phyloP scores from a whole-genome alignment of 2,113 vertebrate genomes.

The Scolopax mira region DNA sequence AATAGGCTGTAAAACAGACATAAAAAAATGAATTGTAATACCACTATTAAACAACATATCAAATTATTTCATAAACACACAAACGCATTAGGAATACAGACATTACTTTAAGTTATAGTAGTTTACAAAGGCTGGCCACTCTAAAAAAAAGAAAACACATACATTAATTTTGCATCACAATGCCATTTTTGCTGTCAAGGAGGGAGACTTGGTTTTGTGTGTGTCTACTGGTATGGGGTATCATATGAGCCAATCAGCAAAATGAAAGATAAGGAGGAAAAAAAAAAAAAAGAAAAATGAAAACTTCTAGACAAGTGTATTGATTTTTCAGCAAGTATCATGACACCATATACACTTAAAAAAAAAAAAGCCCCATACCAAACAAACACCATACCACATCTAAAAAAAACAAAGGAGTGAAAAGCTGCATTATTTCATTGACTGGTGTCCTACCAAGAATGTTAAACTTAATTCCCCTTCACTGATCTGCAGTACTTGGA shows the following conservation, averaged over 20 bases:
- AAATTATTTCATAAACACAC: neutral
- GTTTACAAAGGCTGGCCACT: neutral
- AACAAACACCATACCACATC: neutral
- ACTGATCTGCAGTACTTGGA: neutral
- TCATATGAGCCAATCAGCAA: neutral
- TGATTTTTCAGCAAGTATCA: neutral
- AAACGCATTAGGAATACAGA: neutral
- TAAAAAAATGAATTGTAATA: neutral
- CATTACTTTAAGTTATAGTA: neutral
- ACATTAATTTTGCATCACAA: neutral
- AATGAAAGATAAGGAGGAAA: neutral
- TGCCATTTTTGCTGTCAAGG: neutral
- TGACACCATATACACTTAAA: neutral
- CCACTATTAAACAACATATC: neutral
- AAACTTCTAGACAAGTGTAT: neutral
- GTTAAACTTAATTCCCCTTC: neutral
- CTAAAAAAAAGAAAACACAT: neutral
- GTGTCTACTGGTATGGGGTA: neutral
- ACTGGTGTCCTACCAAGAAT: neutral
- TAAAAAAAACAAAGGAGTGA: neutral
- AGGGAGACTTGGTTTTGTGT: neutral
- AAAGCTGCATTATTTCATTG: neutral
- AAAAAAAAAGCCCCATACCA: too few species aligned
- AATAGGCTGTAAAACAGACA: conserved; percentile 81
- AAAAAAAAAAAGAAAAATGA: neutral